Base-by-base conservation (phyloP, 92 coral and sea anemone species). In the Parazoanthus swiftii region DNA sequence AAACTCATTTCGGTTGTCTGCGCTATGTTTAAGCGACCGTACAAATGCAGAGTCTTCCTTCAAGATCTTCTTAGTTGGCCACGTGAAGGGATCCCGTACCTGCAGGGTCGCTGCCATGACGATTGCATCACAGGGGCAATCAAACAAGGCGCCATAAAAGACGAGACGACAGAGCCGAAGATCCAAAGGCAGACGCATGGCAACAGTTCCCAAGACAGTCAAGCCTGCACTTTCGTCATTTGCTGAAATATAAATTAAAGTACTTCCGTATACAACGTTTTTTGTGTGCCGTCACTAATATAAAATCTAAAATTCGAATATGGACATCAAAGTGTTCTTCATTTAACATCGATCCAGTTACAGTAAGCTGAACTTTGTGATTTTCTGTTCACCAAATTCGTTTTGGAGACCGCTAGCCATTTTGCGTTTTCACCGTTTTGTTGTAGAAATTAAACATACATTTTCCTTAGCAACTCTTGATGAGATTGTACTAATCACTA, bases 81-180 rank as follows among this genome's bases (percentile, higher is more conserved):
- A 82, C 3, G 86, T 82, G 59, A 82, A 67, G 5, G 86, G 89
- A n/a, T 78, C 81, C 76, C 56, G 74, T 10, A 38, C 77, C 44
- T 82, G 88, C 21, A 89, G 81, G 5, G 89, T 43, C 1, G 91
- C 91, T 9, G 91, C 91, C 84, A 89, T 89, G 21, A 89, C 89
- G 15, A 89, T 89, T 7, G 89, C 91, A 78, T 89, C 91, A n/a
- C 91, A 89, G 26, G 88, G 81, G 39, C 91, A 89, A 73, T 79
- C 54, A 72, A 89, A 82, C 14, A 89, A 42, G 13, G 86, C 85
- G 33, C 91, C 91, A 75, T 78, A 87, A 38, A 87, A 21, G 37
- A 87, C 74, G 48, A 87, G 85, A 25, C 89, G 74, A 42, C 91
- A 89, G 6, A 59, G 89, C 7, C 79, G 91, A 21, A 89, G 89